phyloP scores from a whole-genome alignment of 2,797 vertebrate species.

The Bradypodion ventrale region DNA sequence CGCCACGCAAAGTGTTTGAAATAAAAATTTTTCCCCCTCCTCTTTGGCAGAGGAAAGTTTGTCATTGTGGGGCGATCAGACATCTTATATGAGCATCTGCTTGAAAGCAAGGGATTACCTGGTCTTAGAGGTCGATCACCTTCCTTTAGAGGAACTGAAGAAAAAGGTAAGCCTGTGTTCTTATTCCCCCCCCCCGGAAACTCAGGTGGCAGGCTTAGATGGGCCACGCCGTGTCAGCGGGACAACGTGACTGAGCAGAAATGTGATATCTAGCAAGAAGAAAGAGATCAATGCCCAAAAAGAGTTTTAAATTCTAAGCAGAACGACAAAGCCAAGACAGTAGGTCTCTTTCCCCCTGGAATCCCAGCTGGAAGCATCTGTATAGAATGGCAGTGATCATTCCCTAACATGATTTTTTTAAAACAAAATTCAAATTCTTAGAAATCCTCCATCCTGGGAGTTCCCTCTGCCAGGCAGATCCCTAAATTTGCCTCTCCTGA shows the following conservation, averaged over 20 bases:
- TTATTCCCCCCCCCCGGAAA: neutral
- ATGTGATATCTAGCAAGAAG: neutral
- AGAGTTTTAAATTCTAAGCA: neutral
- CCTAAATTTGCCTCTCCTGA: too few relatives aligned
- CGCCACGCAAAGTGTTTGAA: slow-evolving; percentile 47
- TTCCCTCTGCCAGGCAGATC: too few relatives aligned
- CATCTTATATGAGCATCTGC: slow-evolving; percentile 97
- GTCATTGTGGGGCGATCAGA: slow-evolving; percentile 92
- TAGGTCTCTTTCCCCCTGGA: neutral
- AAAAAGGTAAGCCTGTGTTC: slow-evolving; percentile 80
- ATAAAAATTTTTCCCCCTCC: slow-evolving; percentile 30
- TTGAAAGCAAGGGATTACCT: slow-evolving; percentile 79
- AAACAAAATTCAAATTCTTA: too few relatives aligned
- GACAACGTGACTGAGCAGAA: neutral
- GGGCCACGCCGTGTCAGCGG: neutral
- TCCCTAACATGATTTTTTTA: too few relatives aligned
- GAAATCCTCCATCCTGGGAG: too few relatives aligned
- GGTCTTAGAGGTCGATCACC: slow-evolving; percentile 79
- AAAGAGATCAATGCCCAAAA: neutral
- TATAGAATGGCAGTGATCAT: too few relatives aligned
- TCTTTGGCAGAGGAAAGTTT: slow-evolving; percentile 82
- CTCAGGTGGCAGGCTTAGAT: neutral
- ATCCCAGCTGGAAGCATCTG: neutral
- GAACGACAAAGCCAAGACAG: too few relatives aligned
- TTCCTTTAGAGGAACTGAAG: slow-evolving; percentile 86